Evolutionary conservation across 2,888 invertebrate species (phyloP).

Genomic region (Holacanthella duospinosa): DNA sequence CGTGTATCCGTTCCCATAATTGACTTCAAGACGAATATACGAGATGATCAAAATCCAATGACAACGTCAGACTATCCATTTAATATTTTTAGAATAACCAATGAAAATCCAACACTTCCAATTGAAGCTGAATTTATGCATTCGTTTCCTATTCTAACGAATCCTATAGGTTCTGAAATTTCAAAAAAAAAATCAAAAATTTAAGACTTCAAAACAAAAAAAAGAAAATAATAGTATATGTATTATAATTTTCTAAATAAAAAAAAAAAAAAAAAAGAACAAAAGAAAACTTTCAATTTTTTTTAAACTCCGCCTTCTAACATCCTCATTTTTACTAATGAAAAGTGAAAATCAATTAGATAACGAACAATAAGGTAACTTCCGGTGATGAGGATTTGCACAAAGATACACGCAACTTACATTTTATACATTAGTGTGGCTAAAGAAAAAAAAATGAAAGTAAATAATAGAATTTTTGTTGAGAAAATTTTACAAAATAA

Average conservation of each 20-base stretch:
- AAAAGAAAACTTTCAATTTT: neutral
- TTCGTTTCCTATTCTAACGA: conserved; percentile 56
- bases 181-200: neutral
- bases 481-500: neutral
- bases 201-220: neutral
- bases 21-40: neutral
- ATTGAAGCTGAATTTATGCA: conserved; percentile 55
- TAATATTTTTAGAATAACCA: conserved; percentile 55
- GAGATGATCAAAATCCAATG: neutral
- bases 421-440: neutral
- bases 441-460: neutral
- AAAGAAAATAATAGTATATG: no score
- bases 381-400: neutral
- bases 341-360: neutral
- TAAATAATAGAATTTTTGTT: neutral
- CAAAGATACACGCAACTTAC: neutral
- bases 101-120: conserved; percentile 67
- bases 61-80: conserved; percentile 11
- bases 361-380: no score
- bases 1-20: conserved; percentile 6
- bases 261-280: neutral
- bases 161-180: neutral
- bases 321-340: no score
- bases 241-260: neutral
- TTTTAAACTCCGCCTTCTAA: neutral